phyloP scores from a whole-genome alignment of 2,797 vertebrate genomes.

The Alcedo quadribrachys region DNA sequence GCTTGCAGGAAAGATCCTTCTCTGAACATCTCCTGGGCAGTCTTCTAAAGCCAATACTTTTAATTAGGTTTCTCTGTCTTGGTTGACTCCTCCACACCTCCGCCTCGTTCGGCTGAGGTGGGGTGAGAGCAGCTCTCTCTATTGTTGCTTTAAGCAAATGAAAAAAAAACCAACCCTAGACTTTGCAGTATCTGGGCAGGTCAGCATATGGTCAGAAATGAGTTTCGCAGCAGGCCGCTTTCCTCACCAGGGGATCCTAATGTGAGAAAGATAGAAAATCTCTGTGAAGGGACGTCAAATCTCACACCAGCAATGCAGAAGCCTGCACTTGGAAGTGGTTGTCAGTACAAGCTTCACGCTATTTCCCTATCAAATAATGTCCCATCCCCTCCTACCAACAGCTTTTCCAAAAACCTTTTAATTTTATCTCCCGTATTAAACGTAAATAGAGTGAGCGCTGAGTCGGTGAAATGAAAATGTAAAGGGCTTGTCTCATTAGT shows the following conservation, averaged over 20 bases:
- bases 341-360: not conserved
- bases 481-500: constrained; percentile 40
- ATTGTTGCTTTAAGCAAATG: not conserved
- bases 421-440: constrained; percentile 31
- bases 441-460: not conserved
- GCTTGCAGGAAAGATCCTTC: not conserved
- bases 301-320: not conserved
- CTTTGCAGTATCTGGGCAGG: constrained; percentile 32
- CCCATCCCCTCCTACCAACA: constrained; percentile 14
- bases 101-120: not conserved
- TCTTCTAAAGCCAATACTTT: not conserved
- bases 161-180: not conserved
- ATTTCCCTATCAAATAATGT: constrained; percentile 5
- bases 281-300: not conserved
- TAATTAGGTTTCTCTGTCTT: constrained; percentile 11
- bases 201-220: constrained; percentile 52
- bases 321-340: constrained; percentile 18
- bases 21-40: not conserved
- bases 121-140: not conserved
- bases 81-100: not conserved
- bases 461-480: constrained; percentile 34
- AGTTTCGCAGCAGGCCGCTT: constrained; percentile 55
- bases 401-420: constrained; percentile 28
- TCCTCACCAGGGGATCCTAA: constrained; percentile 13
- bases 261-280: constrained; percentile 51